Evolutionary conservation across 2,888 invertebrate species (phyloP).

Genomic region (Epirrhoe tristata): DNA sequence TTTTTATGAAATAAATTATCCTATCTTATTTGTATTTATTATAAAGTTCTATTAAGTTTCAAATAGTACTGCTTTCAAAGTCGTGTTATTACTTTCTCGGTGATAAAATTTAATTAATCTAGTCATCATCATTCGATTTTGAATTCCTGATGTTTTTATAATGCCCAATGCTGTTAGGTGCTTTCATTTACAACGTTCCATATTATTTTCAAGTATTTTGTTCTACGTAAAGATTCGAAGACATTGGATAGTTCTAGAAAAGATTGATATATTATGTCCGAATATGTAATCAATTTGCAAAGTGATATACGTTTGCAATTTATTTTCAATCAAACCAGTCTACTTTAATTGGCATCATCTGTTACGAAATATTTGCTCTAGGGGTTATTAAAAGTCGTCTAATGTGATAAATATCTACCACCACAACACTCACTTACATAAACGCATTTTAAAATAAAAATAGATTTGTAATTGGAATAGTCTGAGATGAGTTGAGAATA

Average conservation of each 20-base stretch:
- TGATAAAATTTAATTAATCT: too few relatives aligned
- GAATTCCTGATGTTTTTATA: too few relatives aligned
- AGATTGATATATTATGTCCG: not conserved
- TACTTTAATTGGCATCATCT: slow-evolving; percentile 15
- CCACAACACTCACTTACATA: not conserved
- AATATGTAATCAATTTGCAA: slow-evolving; percentile 13
- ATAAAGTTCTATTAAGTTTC: too few relatives aligned
- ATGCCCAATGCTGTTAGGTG: too few relatives aligned
- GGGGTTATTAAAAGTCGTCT: slow-evolving; percentile 10
- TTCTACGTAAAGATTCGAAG: too few relatives aligned
- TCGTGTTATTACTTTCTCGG: too few relatives aligned
- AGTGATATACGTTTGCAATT: slow-evolving; percentile 18
- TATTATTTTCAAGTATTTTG: too few relatives aligned
- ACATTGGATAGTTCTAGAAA: not conserved
- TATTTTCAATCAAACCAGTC: slow-evolving; percentile 17
- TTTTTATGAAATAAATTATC: too few relatives aligned
- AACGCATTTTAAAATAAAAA: not conserved
- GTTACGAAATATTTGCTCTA: slow-evolving; percentile 19
- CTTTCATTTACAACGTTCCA: too few relatives aligned
- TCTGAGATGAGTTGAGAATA: not conserved
- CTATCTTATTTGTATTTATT: too few relatives aligned
- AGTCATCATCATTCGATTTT: too few relatives aligned
- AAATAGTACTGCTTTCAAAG: too few relatives aligned
- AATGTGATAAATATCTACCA: slow-evolving; percentile 1
- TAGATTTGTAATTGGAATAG: not conserved